Conservation (phyloP, 2,888 invertebrate species). For the Coecobrya sp. region DNA sequence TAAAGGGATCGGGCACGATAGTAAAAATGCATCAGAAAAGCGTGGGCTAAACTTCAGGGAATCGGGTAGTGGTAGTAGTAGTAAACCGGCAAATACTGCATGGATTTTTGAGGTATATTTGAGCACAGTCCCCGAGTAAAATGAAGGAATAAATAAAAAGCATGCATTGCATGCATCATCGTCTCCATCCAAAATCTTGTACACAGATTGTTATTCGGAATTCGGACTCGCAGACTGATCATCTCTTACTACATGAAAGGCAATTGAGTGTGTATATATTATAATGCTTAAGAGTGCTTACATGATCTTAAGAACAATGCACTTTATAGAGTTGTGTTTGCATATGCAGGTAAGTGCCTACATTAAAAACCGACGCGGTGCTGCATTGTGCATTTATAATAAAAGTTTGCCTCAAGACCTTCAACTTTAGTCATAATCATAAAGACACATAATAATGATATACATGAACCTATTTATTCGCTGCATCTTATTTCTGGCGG, state of each 20-base stretch:
- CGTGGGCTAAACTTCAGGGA: not conserved
- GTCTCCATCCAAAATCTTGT: not conserved
- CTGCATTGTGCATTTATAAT: conserved; percentile 23
- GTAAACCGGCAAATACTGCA: not conserved
- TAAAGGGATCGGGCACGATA: not conserved
- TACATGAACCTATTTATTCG: conserved; percentile 43
- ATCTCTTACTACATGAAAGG: not conserved
- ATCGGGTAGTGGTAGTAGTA: not conserved
- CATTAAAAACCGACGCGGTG: not conserved
- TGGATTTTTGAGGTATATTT: not conserved
- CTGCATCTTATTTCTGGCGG: conserved; percentile 57
- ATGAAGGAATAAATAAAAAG: not conserved
- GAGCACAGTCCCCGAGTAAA: not conserved
- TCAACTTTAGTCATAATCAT: conserved; percentile 65
- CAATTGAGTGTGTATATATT: not conserved
- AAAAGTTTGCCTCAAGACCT: conserved; percentile 56
- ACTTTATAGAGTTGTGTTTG: not conserved
- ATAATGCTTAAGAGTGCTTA: not conserved
- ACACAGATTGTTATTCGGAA: not conserved
- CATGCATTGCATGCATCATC: not conserved
- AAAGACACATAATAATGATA: conserved; percentile 56
- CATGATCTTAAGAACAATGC: not conserved
- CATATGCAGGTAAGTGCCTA: not conserved
- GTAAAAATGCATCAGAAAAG: not conserved
- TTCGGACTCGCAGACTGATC: conserved; percentile 7